Conservation (phyloP, 2,113 vertebrate genomes). For the Anhinga anhinga region DNA sequence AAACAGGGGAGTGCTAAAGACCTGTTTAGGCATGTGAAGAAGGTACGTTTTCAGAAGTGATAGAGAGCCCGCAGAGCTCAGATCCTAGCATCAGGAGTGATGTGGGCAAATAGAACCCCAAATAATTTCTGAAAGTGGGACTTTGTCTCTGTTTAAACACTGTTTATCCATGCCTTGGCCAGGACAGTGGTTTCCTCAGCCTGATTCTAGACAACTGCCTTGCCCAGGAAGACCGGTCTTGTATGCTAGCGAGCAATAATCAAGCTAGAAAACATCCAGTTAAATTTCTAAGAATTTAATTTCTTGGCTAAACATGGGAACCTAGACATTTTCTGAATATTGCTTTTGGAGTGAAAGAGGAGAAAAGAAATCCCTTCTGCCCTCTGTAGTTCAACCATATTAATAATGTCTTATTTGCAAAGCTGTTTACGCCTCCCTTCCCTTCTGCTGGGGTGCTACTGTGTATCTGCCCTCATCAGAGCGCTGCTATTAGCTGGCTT, state of each 20-base stretch:
- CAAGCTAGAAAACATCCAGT: neutral
- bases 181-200: neutral
- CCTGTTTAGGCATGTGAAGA: neutral
- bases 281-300: conserved; percentile 6
- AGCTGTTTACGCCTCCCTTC: conserved; percentile 58
- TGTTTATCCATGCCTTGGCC: neutral
- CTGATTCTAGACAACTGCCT: neutral
- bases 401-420: conserved; percentile 60
- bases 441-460: conserved; percentile 40
- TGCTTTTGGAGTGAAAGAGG: conserved; percentile 22
- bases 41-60: neutral
- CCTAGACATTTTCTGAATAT: conserved; percentile 41
- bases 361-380: conserved; percentile 64
- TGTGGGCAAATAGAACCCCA: neutral
- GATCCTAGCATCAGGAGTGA: neutral
- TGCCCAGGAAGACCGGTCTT: conserved; percentile 7
- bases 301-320: conserved; percentile 24
- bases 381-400: conserved; percentile 53
- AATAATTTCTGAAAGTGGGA: neutral
- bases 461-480: conserved; percentile 26
- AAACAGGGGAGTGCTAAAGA: neutral
- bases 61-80: neutral
- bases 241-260: neutral
- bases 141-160: neutral
- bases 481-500: conserved; percentile 19